Evolutionary conservation across 1,140 invertebrate species (phyloP), one percentile per base, ranked within the genome.

Genomic region (Anadara kagoshimensis): DNA sequence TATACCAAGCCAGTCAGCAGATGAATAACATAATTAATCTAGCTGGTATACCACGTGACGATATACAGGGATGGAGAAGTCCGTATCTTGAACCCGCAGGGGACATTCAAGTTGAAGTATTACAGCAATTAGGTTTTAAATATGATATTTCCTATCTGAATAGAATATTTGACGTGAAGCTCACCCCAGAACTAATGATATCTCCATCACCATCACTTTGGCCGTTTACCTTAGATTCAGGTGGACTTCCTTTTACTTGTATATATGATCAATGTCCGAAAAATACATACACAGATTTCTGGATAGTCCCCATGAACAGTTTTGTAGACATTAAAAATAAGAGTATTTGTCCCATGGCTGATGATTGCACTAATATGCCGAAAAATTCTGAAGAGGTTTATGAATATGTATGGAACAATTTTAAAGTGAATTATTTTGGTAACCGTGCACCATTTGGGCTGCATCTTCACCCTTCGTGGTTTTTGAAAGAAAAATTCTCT

Each of bases 381-480:
- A 53, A 41, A 12, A 76, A 72, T 22, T 69, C 75, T 26, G 62
- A 67, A 12, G 73, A 77, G 22, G 71, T 74, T 16, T 76, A 77
- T 24, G 57, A 79, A 49, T 86, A 80, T 58, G 58, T 86, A 11
- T 75, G 68, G 67, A 63, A 78, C 22, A 85, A 86, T 61, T 86
- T 86, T 63, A 41, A 75, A 5, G 71, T 73, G 45, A 54, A 66
- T 14, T 86, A 85, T 59, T 72, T 76, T 10, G 77, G 76, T 5
- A 83, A 81, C 49, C 61, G 78, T 22, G 83, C 81, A 14, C 85
- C 85, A 5, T 71, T 86, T 16, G 83, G 83, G 5, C 69, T 86
- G 20, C 70, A 86, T 56, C 80, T 85, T 73, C 82, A 84, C 63
- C 80, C 78, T 0, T 70, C 75, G 10, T 86, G 84, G 84, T 84